Base-by-base conservation (phyloP, 2,797 vertebrate genomes). In the Coendou prehensilis region DNA sequence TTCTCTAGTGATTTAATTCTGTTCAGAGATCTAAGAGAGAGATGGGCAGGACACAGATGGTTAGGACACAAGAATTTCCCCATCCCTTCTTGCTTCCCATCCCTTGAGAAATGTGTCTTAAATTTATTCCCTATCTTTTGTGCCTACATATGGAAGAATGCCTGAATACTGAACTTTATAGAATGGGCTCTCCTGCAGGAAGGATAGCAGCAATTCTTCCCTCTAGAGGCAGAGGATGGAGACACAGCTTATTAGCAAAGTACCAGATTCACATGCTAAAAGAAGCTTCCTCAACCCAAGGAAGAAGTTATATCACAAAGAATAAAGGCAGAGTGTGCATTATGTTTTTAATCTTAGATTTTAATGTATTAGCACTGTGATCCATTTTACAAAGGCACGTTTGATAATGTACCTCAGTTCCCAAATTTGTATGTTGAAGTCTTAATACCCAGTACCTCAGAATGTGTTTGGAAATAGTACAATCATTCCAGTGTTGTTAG, bases 161-260 rank as follows among this genome's bases (percentile, higher is more conserved):
- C 1, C 18, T 41, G 17, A 80, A 13, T 14, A n/a, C 18, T n/a
- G 59, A 41, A 78, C 22, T 37, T 9, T 22, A 0, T 11, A 7
- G 8, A 81, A 41, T 4, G 45, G n/a, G 5, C 23, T 15, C 2
- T 17, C 54, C 71, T 6, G 23, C 18, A 30, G 75, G 9, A 81
- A 80, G 13, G 15, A 41, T 41, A 50, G 69, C 1, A 33, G 22
- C 17, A 47, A 54, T 95, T 56, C 82, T 52, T 0, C 71, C 85
- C 86, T 95, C 91, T 97, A 78, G 91, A 92, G 96, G n/a, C 54
- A 63, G 23, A 87, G 6, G 0, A 0, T 64, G 26, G 69, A 82
- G 91, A 89, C 50, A 89, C n/a, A 64, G 56, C 6, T 76, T 20
- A 37, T 52, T 41, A 75, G 28, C 3, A 6, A n/a, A 79, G 18